These are phyloP conservation scores for Latrodectus geometricus DNA, from an alignment of 1,140 invertebrate genomes.

Conservation along the genomic window DNA sequence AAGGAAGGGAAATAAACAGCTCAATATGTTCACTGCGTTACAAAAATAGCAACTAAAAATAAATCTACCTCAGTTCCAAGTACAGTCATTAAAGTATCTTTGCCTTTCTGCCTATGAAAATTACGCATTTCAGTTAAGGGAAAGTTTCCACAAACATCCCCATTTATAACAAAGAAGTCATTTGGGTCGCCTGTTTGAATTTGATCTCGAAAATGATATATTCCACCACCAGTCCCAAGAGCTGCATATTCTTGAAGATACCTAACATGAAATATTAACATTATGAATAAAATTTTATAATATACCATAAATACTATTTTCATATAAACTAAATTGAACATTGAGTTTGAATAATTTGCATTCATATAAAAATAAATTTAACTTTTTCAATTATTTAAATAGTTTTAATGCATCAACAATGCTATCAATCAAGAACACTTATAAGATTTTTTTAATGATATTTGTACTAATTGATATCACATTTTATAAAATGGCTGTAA, in stretches of 20 bases:
- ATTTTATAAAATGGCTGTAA: too few species aligned
- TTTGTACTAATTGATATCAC: too few species aligned
- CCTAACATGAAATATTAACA: constrained; percentile 67
- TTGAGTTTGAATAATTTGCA: too few species aligned
- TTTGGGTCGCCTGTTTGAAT: constrained; percentile 89
- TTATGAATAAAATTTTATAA: too few species aligned
- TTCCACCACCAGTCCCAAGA: constrained; percentile 94
- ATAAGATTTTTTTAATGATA: too few species aligned
- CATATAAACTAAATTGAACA: too few species aligned
- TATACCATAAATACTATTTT: too few species aligned
- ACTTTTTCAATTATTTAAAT: too few species aligned
- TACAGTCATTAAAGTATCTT: constrained; percentile 69
- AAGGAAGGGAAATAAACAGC: not conserved
- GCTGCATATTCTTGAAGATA: constrained; percentile 96
- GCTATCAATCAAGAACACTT: too few species aligned
- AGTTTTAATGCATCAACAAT: too few species aligned
- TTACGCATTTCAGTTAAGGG: constrained; percentile 86
- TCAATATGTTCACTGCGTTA: not conserved
- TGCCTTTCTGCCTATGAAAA: constrained; percentile 76
- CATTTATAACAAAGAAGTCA: constrained; percentile 95
- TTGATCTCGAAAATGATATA: constrained; percentile 98
- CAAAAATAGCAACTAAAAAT: not conserved
- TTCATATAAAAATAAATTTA: too few species aligned
- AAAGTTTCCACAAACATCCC: constrained; percentile 98
- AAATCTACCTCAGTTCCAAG: constrained; percentile 71